A percentile compares a stretch with the other conserved stretches of the same genome.
These are phyloP conservation scores for Drosophila formosana DNA, from an alignment of 2,888 invertebrate species.

Conservation along the genomic window DNA sequence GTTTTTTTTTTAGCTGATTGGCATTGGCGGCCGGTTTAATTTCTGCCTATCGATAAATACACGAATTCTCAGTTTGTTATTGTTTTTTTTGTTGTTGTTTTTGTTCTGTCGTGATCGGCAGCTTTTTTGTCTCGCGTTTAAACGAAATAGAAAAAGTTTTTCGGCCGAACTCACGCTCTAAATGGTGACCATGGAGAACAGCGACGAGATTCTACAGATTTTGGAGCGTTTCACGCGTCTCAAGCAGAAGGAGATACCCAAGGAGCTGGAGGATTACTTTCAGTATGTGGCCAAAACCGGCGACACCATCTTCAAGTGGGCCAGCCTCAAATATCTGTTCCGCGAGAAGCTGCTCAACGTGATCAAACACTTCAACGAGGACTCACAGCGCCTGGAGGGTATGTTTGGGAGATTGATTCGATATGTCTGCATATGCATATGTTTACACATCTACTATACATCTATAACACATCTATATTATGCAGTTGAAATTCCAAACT, in stretches of 20 bases:
- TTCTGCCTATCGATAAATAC: neutral
- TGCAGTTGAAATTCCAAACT: slow-evolving; percentile 90
- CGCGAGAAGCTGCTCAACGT: slow-evolving; percentile 94
- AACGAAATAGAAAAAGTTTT: too few relatives aligned
- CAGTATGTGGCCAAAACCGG: slow-evolving; percentile 96
- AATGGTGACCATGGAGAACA: slow-evolving; percentile 89
- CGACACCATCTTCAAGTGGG: slow-evolving; percentile 97
- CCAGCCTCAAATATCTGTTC: slow-evolving; percentile 93
- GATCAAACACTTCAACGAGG: slow-evolving; percentile 94
- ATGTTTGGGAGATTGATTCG: neutral
- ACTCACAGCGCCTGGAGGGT: slow-evolving; percentile 88
- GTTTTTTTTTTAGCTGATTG: slow-evolving; percentile 6
- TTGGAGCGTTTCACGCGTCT: slow-evolving; percentile 93
- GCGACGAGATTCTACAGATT: slow-evolving; percentile 93
- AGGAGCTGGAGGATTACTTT: slow-evolving; percentile 95
- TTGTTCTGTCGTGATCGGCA: too few relatives aligned
- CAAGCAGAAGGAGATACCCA: slow-evolving; percentile 92
- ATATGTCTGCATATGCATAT: too few relatives aligned
- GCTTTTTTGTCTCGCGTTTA: slow-evolving; percentile 2
- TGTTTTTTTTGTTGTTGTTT: slow-evolving; percentile 9
- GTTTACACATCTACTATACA: too few relatives aligned
- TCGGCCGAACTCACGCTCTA: slow-evolving; percentile 8
- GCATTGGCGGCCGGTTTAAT: slow-evolving; percentile 18
- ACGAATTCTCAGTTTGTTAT: slow-evolving; percentile 17
- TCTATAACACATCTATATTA: too few relatives aligned